Base-by-base conservation (phyloP, 2,888 invertebrate species). In the Andrena dorsata region DNA sequence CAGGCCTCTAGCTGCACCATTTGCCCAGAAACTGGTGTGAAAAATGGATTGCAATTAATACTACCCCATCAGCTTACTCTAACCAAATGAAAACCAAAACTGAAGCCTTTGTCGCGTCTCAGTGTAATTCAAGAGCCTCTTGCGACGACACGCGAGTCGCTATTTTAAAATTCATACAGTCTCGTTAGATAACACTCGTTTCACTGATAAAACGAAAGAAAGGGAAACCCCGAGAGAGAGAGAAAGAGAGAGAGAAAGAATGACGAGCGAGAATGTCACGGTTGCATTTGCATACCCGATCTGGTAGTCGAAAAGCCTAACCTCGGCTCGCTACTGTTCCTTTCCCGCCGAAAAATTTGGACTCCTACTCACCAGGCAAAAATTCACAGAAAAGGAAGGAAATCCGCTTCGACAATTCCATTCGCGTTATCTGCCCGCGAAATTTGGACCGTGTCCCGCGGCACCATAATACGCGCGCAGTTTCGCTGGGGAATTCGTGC, bases 241-340 rank as follows among this genome's bases (percentile, higher is more conserved):
- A 41, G 41, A 16, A 5, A 41, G 5, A 16, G 41, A 4, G 41
- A 41, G 16, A 41, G 41, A 20, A 20, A 3, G 26, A 20, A 41
- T 4, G 49, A 30, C 28, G 10, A 16, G 7, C 13, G 23, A 16
- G 72, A 35, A 66, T 63, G 70, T 66, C 63, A 58, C 68, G 41
- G 58, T 63, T 51, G 30, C 71, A 76, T 76, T 82, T 72, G 76
- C 82, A 82, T 82, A 76, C 64, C 7, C 68, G 76, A 80, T 53
- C 76, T 51, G 81, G 71, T 80, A 5, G 61, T 82, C 76, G 80
- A 82, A 76, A 80, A 30, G 20, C 20, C 64, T 4, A 69, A 65
- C 76, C 76, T 81, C 69, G 81, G 51, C 35, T 58, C 32, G 28
- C 13, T 65, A 20, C 35, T 41, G 28, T 63, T 63, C 28, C 35